Conservation (phyloP, 2,113 vertebrate genomes). For the Phaetusa simplex region DNA sequence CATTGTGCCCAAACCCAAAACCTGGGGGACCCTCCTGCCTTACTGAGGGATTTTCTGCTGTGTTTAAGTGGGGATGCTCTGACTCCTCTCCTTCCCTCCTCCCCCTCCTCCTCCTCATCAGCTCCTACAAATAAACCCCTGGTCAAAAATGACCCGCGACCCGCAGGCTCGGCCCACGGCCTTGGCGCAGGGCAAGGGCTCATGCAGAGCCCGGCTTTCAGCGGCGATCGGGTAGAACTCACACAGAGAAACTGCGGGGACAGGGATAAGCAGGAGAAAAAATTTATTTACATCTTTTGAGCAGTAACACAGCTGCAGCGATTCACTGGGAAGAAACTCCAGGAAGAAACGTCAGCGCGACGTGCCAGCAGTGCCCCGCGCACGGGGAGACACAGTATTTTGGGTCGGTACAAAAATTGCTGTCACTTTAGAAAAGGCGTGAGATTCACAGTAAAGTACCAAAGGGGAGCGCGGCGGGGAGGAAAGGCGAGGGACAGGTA, state of each 20-base stretch:
- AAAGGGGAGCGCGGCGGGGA: not conserved
- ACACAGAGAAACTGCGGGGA: not conserved
- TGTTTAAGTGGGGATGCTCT: not conserved
- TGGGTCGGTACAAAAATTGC: conserved; percentile 19
- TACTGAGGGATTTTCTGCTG: not conserved
- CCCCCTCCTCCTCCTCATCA: not conserved
- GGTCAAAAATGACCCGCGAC: not conserved
- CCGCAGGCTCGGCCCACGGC: not conserved
- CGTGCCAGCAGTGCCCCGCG: not conserved
- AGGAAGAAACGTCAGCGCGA: not conserved
- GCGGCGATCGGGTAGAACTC: accelerated
- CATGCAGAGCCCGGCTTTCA: accelerated
- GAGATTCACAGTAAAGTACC: conserved; percentile 47
- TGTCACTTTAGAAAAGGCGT: not conserved
- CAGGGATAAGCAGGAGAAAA: not conserved
- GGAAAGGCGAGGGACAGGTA: not conserved
- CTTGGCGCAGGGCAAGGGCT: not conserved
- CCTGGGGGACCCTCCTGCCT: not conserved
- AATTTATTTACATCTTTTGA: conserved; percentile 56
- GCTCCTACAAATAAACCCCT: not conserved
- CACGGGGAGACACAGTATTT: not conserved
- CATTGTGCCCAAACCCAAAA: not conserved
- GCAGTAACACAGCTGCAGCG: not conserved
- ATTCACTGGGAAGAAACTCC: not conserved
- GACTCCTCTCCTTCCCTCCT: not conserved